These are phyloP conservation scores for Zygothrica quintamaculata DNA, from an alignment of 2,888 invertebrate genomes.

Conservation along the genomic window DNA sequence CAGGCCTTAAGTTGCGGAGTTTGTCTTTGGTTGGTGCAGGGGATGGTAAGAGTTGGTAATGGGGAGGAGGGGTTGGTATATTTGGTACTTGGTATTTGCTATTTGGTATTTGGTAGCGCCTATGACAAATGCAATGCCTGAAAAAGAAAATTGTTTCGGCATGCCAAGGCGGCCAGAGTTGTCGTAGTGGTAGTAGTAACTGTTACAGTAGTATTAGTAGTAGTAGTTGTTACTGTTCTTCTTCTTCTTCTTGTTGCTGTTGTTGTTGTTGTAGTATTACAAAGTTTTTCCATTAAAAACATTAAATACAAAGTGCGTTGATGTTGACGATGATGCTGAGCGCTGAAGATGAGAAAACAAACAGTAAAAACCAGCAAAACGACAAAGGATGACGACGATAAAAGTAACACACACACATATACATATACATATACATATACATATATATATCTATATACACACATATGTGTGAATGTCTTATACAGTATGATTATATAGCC, in stretches of 20 bases:
- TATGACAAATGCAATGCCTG: slow-evolving; percentile 58
- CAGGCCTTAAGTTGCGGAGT: slow-evolving; percentile 39
- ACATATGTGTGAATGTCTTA: slow-evolving; percentile 3
- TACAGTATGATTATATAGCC: slow-evolving; percentile 1
- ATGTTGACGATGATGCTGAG: slow-evolving; percentile 32
- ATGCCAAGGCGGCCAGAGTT: slow-evolving; percentile 19
- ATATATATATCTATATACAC: not conserved
- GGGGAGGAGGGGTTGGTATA: not conserved
- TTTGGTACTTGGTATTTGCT: slow-evolving; percentile 20
- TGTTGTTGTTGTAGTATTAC: too few relatives aligned
- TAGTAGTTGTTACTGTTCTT: too few relatives aligned
- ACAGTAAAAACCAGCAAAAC: slow-evolving; percentile 55
- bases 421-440: slow-evolving; percentile 5
- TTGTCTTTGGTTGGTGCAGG: too few relatives aligned
- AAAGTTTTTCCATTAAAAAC: slow-evolving; percentile 71
- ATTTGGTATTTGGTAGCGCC: slow-evolving; percentile 50
- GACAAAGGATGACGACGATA: slow-evolving; percentile 35
- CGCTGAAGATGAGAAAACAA: slow-evolving; percentile 49
- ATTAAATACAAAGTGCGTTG: slow-evolving; percentile 69
- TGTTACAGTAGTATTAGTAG: too few relatives aligned
- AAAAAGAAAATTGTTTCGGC: slow-evolving; percentile 48
- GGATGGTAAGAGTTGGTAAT: slow-evolving; percentile 26
- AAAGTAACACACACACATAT: slow-evolving; percentile 21
- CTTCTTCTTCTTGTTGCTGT: too few relatives aligned
- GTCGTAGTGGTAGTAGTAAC: too few relatives aligned